These are phyloP conservation scores for Microplitis mediator DNA, from an alignment of 1,140 invertebrate species.

Conservation along the genomic window DNA sequence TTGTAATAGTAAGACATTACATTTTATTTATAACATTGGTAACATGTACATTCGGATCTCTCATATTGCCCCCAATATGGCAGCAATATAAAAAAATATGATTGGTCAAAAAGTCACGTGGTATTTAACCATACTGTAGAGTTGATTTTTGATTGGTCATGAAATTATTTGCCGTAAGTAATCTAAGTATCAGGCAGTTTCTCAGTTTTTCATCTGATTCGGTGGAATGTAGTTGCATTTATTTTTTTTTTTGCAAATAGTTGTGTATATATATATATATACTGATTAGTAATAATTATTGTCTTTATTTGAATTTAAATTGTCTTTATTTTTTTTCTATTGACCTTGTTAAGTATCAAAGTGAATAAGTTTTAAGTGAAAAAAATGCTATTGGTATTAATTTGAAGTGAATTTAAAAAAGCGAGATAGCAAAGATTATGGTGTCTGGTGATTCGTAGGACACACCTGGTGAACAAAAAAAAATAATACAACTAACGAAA, in stretches of 20 bases:
- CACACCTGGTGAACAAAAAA: constrained; percentile 4
- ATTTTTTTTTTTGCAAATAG: constrained; percentile 29
- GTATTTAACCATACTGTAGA: background rate
- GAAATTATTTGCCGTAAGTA: constrained; percentile 27
- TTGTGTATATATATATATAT: too few species aligned
- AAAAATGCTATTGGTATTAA: too few species aligned
- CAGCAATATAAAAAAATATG: background rate
- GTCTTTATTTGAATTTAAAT: constrained; percentile 1
- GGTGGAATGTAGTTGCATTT: constrained; percentile 43
- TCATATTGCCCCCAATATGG: too few species aligned
- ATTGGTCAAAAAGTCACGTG: constrained; percentile 6
- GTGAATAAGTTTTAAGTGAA: too few species aligned
- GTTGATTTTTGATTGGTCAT: constrained; percentile 14
- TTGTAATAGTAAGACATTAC: too few species aligned
- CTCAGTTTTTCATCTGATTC: constrained; percentile 45
- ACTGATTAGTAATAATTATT: constrained; percentile 10
- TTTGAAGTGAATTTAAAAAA: background rate
- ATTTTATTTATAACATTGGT: too few species aligned
- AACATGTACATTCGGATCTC: too few species aligned
- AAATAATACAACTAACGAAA: background rate
- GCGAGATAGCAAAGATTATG: background rate
- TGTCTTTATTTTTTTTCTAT: background rate
- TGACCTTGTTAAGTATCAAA: too few species aligned
- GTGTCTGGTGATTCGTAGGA: background rate
- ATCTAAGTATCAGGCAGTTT: constrained; percentile 33